A percentile compares a stretch with the other conserved stretches of the same genome.
phyloP scores from a whole-genome alignment of 2,113 vertebrate species.

The Hyperoodon ampullatus region DNA sequence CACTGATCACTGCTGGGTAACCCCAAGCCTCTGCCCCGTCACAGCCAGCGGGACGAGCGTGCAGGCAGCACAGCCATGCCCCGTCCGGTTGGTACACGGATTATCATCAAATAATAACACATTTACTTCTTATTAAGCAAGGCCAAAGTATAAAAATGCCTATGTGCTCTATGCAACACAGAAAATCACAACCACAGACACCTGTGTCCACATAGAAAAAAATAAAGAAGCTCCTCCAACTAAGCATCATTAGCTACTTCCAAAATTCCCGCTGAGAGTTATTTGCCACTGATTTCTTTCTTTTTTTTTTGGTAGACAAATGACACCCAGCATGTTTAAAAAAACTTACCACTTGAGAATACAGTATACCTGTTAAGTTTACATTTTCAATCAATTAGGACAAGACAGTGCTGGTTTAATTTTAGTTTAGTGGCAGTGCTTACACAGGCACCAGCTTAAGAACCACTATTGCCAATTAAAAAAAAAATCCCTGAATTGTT shows the following conservation, averaged over 20 bases:
- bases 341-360: neutral
- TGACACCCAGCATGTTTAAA: neutral
- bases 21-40: neutral
- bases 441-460: neutral
- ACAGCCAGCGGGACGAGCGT: rapidly evolving
- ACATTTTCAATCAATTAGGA: neutral
- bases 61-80: neutral
- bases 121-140: neutral
- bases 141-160: neutral
- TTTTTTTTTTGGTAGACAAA: neutral
- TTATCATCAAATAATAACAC: neutral
- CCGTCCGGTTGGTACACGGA: neutral
- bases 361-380: rapidly evolving
- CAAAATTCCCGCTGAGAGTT: neutral
- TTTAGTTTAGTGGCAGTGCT: neutral
- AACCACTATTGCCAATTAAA: neutral
- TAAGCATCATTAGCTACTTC: neutral
- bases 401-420: neutral
- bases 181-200: neutral
- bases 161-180: neutral
- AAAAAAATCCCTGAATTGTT: neutral
- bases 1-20: neutral
- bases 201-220: neutral
- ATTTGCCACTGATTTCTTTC: neutral
- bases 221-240: neutral